Evolutionary conservation across 2,113 vertebrate genomes (phyloP).

Genomic region (Caracal caracal): DNA sequence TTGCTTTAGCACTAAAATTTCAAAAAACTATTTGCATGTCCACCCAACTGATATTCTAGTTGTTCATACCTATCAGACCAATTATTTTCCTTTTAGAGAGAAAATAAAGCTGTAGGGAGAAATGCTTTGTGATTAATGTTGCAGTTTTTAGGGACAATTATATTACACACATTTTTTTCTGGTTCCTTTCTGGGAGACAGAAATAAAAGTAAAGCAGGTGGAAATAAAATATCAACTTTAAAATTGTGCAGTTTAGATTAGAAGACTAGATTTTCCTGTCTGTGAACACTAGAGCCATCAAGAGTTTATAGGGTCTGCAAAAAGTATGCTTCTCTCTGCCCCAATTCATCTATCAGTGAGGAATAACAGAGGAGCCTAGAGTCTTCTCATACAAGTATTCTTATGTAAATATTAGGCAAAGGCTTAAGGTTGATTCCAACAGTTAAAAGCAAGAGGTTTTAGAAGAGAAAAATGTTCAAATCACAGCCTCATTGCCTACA

Average conservation of each 20-base stretch:
- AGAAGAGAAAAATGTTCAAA: not conserved
- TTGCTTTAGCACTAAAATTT: not conserved
- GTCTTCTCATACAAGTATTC: not conserved
- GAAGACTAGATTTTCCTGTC: not conserved
- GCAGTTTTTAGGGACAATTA: not conserved
- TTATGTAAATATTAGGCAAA: not conserved
- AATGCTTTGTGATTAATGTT: not conserved
- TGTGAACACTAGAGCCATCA: not conserved
- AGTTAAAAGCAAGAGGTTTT: not conserved
- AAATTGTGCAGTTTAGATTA: not conserved
- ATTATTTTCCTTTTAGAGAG: not conserved
- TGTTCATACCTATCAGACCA: not conserved
- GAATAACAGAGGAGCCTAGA: not conserved
- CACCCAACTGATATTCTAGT: not conserved
- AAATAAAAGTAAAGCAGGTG: not conserved
- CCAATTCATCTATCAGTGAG: not conserved
- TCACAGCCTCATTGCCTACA: not conserved
- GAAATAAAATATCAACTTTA: not conserved
- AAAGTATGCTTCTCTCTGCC: not conserved
- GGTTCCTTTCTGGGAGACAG: not conserved
- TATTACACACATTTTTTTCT: not conserved
- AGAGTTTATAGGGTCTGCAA: not conserved
- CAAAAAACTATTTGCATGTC: not conserved
- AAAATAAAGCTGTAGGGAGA: not conserved
- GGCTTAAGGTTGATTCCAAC: not conserved